phyloP scores from a whole-genome alignment of 2,888 invertebrate species.

The Agrochola lychnidis region DNA sequence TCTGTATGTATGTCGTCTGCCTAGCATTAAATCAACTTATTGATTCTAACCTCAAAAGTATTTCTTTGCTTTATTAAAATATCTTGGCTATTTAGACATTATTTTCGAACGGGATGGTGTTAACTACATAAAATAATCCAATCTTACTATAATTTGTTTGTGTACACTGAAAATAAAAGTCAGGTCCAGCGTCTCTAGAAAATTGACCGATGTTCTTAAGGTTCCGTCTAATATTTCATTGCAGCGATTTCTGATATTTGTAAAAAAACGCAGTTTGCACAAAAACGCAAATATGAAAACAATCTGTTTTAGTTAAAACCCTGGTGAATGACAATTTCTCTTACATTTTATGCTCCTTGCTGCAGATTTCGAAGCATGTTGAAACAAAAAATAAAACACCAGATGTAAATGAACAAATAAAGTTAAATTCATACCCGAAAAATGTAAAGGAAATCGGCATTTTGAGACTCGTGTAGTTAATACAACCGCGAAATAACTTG shows the following conservation, averaged over 20 bases:
- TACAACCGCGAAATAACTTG: constrained; percentile 50
- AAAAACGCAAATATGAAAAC: background rate
- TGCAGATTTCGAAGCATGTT: background rate
- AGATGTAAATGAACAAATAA: background rate
- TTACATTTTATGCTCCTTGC: background rate
- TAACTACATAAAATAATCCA: too few species aligned
- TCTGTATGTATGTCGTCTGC: too few species aligned
- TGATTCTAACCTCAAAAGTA: too few species aligned
- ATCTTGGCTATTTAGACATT: too few species aligned
- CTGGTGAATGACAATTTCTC: background rate
- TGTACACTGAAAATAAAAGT: too few species aligned
- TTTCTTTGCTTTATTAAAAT: too few species aligned
- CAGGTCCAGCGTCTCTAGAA: too few species aligned
- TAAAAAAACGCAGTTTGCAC: background rate
- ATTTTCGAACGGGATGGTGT: too few species aligned
- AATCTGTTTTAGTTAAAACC: background rate
- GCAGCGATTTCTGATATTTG: background rate
- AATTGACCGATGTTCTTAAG: background rate
- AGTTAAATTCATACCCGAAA: background rate
- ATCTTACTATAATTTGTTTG: too few species aligned
- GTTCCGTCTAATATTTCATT: constrained; percentile 2
- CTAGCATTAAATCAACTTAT: too few species aligned
- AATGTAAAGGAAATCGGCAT: background rate
- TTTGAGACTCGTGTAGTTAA: constrained; percentile 5
- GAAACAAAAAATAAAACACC: background rate